Base-by-base conservation (phyloP, 2,888 invertebrate genomes). In the Monochamus alternatus region DNA sequence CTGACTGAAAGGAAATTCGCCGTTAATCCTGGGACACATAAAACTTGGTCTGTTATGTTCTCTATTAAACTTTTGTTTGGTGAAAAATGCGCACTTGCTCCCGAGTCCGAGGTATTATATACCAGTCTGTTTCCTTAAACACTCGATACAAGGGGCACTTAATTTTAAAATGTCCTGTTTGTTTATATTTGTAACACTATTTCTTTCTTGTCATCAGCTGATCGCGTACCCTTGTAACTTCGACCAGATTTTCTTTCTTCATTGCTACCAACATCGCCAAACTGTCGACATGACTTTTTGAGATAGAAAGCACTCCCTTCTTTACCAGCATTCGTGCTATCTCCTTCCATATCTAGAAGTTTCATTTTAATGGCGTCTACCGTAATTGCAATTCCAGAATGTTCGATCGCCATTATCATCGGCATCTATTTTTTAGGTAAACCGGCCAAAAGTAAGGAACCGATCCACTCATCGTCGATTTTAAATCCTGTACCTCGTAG, bases 351-450 rank as follows among this genome's bases (percentile, higher is more conserved):
- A 1, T 62, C 62, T 1, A 62, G 62, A 2, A 84, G 71, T 73
- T 85, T 85, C 4, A 81, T 77, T 70, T 85, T 85, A 3, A 84
- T 84, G 8, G 78, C 12, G 65, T 85, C 84, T 9, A 80, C 59
- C 1, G 81, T 81, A 10, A 84, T 80, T 9, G 12, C 55, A 5
- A 83, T 81, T 7, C 82, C 81, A 0, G 81, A 77, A 77, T 83
- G 80, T 69, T 84, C 82, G 8, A 83, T 81, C 9, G 78, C 83
- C 80, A 84, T 84, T 44, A 64, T 84, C 83, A 9, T 83, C 81
- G 12, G 75, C 8, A 76, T 83, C 43, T 52, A 81, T 67, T 74
- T 76, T 55, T 81, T 81, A 58, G 78, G 79, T 62, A 79, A 75
- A 55, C 79, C 83, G 14, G 83, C 81, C 58, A 83, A 77, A 5